These are phyloP conservation scores for Cinclus mexicanus DNA, from an alignment of 2,113 vertebrate genomes.

Conservation along the genomic window DNA sequence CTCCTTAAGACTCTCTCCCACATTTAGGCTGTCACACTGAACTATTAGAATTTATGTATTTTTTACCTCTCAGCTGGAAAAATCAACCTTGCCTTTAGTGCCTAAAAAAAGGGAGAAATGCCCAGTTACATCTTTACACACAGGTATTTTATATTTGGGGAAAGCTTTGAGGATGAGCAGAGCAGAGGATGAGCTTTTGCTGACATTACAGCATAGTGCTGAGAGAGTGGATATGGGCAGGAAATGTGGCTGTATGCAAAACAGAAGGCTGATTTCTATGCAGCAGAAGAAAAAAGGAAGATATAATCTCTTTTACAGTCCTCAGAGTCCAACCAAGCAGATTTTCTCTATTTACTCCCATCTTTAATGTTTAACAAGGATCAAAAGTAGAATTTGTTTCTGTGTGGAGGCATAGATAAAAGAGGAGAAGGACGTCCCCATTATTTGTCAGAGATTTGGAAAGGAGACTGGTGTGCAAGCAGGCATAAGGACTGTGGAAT, in stretches of 20 bases:
- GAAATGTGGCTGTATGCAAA: background rate
- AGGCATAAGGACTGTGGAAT: background rate
- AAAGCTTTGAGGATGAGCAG: background rate
- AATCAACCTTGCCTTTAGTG: background rate
- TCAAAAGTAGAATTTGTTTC: background rate
- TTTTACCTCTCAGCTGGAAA: background rate
- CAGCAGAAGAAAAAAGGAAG: background rate
- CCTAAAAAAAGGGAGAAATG: background rate
- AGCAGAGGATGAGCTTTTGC: background rate
- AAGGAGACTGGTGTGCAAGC: background rate
- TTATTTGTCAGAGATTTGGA: background rate
- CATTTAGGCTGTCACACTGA: background rate
- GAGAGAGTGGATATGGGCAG: background rate
- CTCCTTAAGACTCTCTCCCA: background rate
- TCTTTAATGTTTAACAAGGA: background rate
- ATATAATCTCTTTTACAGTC: background rate
- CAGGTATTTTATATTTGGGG: background rate
- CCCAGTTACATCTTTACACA: background rate
- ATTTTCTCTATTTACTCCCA: background rate
- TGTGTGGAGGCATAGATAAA: background rate
- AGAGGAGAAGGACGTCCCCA: background rate
- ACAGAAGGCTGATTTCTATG: background rate
- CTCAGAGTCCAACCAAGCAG: background rate
- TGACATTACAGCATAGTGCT: background rate
- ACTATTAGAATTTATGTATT: background rate